These are phyloP conservation scores for Hyles euphorbiae DNA, from an alignment of 1,140 invertebrate species.

Conservation along the genomic window DNA sequence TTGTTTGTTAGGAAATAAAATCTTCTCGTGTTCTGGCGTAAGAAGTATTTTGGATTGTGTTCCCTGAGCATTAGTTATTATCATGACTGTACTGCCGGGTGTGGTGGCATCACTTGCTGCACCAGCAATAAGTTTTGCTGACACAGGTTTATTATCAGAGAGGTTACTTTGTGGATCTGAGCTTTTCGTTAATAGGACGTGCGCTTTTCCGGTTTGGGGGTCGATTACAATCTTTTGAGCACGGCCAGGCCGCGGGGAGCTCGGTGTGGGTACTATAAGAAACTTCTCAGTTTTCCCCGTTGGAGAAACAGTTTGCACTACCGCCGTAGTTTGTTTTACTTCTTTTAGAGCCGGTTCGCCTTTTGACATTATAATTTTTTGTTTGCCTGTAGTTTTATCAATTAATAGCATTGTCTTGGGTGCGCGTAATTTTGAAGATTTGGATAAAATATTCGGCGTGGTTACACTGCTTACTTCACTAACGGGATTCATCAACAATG, in stretches of 20 bases:
- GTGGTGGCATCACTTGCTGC: slow-evolving; percentile 39
- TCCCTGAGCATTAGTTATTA: slow-evolving; percentile 77
- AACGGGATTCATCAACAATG: slow-evolving; percentile 50
- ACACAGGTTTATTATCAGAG: slow-evolving; percentile 65
- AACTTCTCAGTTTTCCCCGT: slow-evolving; percentile 76
- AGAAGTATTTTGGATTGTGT: slow-evolving; percentile 75
- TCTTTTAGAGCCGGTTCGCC: slow-evolving; percentile 50
- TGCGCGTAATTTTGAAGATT: slow-evolving; percentile 63
- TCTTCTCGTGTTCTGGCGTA: slow-evolving; percentile 77
- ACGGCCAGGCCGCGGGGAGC: slow-evolving; percentile 42
- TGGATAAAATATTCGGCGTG: slow-evolving; percentile 72
- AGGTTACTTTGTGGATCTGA: slow-evolving; percentile 26
- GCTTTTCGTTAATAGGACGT: slow-evolving; percentile 56
- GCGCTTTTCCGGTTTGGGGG: slow-evolving; percentile 62
- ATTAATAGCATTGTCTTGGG: slow-evolving; percentile 67
- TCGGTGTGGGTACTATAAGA: slow-evolving; percentile 77
- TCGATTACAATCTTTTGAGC: slow-evolving; percentile 70
- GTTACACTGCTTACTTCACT: slow-evolving; percentile 52
- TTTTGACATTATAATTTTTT: slow-evolving; percentile 67
- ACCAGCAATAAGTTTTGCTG: slow-evolving; percentile 64
- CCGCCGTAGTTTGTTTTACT: slow-evolving; percentile 38
- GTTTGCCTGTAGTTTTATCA: slow-evolving; percentile 66
- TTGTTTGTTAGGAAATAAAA: slow-evolving; percentile 71
- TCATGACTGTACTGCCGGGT: slow-evolving; percentile 75
- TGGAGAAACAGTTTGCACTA: slow-evolving; percentile 47